Base-by-base conservation (phyloP, 1,140 invertebrate genomes). In the Apolygus lucorum region DNA sequence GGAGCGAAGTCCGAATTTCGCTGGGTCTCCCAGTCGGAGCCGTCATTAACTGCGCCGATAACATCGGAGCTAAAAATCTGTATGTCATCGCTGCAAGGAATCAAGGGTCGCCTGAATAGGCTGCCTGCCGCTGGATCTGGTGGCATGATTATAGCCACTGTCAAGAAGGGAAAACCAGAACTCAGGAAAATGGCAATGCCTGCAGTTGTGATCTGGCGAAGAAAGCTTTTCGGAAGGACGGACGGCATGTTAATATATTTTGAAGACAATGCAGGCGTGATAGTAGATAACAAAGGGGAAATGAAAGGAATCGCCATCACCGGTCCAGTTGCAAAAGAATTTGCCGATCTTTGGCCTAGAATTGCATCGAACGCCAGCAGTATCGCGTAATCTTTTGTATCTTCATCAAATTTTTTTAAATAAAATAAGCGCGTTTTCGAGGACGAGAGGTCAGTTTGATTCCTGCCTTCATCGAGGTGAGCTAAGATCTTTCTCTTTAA, bases 111-210 rank as follows among this genome's bases (percentile, higher is more conserved):
- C 75, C 82, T 99, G 73, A 99, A 99, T 83, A 88, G 97, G 82
- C 82, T 99, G 68, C 98, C 98, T 63, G 95, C 96, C 74, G 97
- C 97, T 76, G 95, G 91, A 72, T 90, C 90, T 64, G 98, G 98
- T 69, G 98, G 99, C 80, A 98, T 99, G 96, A 91, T 99, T 77
- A 95, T 99, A 62, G 95, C 95, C 59, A 98, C 96, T 34, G 96
- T 99, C 0, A 99, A 99, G 81, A 99, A 99, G 80, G 97, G 97
- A 81, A 99, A 99, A 82, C 96, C 96, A 75, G 96, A 99, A 86
- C 87, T 99, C 71, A 88, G 96, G 75, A 99, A 99, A 87, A 99
- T 99, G 85, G 88, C n/a, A n/a, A n/a, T n/a, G n/a, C n/a, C n/a
- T n/a, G n/a, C n/a, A n/a, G n/a, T n/a, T n/a, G n/a, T n/a, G n/a